These are phyloP conservation scores for Gulo gulo DNA, from an alignment of 2,113 vertebrate species.

Conservation along the genomic window DNA sequence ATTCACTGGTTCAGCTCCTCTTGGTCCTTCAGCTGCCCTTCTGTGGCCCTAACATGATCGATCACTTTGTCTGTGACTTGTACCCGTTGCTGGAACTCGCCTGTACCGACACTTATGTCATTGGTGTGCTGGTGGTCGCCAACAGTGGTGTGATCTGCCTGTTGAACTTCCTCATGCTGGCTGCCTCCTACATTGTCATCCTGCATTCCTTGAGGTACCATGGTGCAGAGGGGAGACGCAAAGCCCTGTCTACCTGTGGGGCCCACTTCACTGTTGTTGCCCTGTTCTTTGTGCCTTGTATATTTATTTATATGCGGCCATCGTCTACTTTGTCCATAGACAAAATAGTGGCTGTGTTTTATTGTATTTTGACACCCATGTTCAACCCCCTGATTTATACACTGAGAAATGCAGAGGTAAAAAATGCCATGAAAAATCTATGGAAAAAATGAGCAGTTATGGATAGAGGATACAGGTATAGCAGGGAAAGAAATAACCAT, in stretches of 20 bases:
- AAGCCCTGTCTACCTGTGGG: conserved; percentile 66
- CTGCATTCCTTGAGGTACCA: background rate
- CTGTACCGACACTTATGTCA: conserved; percentile 33
- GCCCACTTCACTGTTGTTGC: conserved; percentile 48
- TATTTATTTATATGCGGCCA: background rate
- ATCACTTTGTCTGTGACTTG: conserved; percentile 74
- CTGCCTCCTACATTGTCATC: conserved; percentile 56
- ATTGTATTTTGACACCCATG: conserved; percentile 55
- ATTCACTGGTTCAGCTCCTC: conserved; percentile 47
- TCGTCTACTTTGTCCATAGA: conserved; percentile 14
- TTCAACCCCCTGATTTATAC: conserved; percentile 51
- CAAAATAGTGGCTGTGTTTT: conserved; percentile 63
- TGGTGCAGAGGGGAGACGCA: conserved; percentile 34
- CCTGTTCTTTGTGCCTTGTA: background rate
- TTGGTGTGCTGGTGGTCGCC: conserved; percentile 47
- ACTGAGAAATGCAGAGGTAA: background rate
- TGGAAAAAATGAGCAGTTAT: conserved; percentile 16
- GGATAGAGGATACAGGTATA: background rate
- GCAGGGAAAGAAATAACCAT: background rate
- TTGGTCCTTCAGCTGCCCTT: conserved; percentile 50
- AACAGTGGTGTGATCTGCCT: conserved; percentile 68
- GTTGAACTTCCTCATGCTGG: conserved; percentile 60
- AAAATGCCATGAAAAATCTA: conserved; percentile 23
- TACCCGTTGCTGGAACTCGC: conserved; percentile 57
- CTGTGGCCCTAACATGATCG: conserved; percentile 43